These are phyloP conservation scores for Acrossocheilus wenchowensis DNA, from an alignment of 2,797 vertebrate species.

Conservation along the genomic window DNA sequence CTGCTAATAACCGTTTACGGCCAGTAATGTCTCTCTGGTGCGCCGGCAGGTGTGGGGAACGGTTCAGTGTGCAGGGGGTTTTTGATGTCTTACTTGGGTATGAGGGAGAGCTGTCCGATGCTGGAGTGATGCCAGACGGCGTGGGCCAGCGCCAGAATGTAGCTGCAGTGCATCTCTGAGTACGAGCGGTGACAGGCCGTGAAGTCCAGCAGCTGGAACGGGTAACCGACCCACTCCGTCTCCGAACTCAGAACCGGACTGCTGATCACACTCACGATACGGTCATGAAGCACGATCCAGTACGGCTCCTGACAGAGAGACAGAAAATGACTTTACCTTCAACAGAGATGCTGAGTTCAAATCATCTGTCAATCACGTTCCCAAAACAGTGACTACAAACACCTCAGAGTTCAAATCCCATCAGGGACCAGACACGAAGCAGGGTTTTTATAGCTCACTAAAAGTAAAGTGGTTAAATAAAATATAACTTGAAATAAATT, in stretches of 20 bases:
- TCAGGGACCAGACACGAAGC: not conserved
- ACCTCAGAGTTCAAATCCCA: too few relatives aligned
- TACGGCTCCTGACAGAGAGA: slow-evolving; percentile 86
- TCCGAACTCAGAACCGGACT: slow-evolving; percentile 90
- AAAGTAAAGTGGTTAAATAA: not conserved
- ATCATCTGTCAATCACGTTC: not conserved
- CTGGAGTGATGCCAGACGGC: slow-evolving; percentile 99
- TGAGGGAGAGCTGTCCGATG: slow-evolving; percentile 97
- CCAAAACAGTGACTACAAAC: not conserved
- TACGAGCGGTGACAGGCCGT: slow-evolving; percentile 98
- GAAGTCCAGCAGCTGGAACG: slow-evolving; percentile 97
- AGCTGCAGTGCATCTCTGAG: slow-evolving; percentile 98
- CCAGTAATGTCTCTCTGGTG: not conserved
- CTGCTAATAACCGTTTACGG: not conserved
- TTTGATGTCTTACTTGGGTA: slow-evolving; percentile 86
- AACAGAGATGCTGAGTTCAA: not conserved
- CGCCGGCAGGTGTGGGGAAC: not conserved
- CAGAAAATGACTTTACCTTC: too few relatives aligned
- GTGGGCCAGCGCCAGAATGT: slow-evolving; percentile 93
- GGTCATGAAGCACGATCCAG: slow-evolving; percentile 97
- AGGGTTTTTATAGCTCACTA: not conserved
- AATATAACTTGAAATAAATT: not conserved
- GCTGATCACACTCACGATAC: slow-evolving; percentile 91
- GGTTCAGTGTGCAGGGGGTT: not conserved
- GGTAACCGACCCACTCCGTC: slow-evolving; percentile 93